Evolutionary conservation across 2,797 vertebrate genomes (phyloP), one percentile per base, ranked within the genome.

Genomic region (Cryptoblepharus egeriae): DNA sequence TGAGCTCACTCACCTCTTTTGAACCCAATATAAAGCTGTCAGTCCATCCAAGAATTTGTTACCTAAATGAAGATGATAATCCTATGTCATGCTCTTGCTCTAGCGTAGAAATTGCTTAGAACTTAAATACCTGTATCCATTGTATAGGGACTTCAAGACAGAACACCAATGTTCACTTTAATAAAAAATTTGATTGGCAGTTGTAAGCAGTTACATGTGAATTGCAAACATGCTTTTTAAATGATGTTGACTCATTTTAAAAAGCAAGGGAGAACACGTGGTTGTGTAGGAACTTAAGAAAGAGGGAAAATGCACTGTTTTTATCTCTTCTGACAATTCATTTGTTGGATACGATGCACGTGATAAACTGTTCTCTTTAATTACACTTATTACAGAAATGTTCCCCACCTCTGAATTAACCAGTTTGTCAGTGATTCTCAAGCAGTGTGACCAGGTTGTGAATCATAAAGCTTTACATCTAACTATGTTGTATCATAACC

Each of bases 331-430:
- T 90, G 83, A 88, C 88, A 79, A 85, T 89, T 89, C 77, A 75
- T 89, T 83, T 84, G 57, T 90, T 5, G 75, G 65, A 22, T 89
- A 78, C 82, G 77, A 85, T 86, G 67, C 74, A 79, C 6, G 1
- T 60, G 78, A 76, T 49, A 75, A 91, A 79, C 88, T 30, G 37
- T 90, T 52, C 88, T 90, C 92, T 83, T 91, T 90, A 93, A 76
- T 88, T 89, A 85, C 24, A 16, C 11, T 72, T 72, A 1, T 93
- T 92, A 87, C 18, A 42, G 90, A 90, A 92, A 83, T 63, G 45
- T 58, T 58, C 89, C 91, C 88, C 92, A 92, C 92, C 93, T 90
- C 84, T 85, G 86, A 87, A 89, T 67, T 91, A 94, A 92, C 87
- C 80, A 78, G 77, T 82, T 90, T 87, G 80, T 91, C 88, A 92